These are phyloP conservation scores for Holacanthus passer DNA, from an alignment of 2,113 vertebrate genomes.

Conservation along the genomic window DNA sequence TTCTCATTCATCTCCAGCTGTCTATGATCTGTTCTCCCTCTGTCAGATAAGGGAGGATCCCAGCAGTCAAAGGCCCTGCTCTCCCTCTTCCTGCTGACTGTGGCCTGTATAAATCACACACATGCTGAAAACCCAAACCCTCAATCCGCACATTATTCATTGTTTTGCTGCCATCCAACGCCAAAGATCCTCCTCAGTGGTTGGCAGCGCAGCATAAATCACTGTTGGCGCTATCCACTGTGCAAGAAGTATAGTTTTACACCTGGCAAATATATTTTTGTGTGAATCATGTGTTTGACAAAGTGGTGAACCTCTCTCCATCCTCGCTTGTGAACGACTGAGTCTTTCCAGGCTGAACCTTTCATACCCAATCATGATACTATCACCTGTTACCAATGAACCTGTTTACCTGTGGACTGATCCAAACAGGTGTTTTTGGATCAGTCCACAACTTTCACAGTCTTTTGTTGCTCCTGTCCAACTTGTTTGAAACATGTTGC, in stretches of 20 bases:
- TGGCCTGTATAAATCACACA: conserved; percentile 31
- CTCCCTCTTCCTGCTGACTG: conserved; percentile 17
- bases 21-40: conserved; percentile 35
- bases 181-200: conserved; percentile 8
- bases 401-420: too few relatives aligned
- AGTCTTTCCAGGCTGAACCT: too few relatives aligned
- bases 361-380: too few relatives aligned
- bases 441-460: too few relatives aligned
- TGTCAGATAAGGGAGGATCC: conserved; percentile 39
- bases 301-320: too few relatives aligned
- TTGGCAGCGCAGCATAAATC: background rate
- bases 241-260: background rate
- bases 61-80: conserved; percentile 36
- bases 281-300: too few relatives aligned
- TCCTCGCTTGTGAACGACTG: too few relatives aligned
- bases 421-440: too few relatives aligned
- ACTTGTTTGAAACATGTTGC: too few relatives aligned
- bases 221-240: background rate
- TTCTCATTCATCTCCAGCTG: conserved; percentile 37
- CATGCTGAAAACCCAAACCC: conserved; percentile 22
- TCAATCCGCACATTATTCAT: conserved; percentile 13
- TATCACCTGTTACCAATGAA: too few relatives aligned
- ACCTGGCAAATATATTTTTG: background rate
- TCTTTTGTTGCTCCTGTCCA: too few relatives aligned
- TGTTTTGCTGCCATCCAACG: background rate